These are phyloP conservation scores for Corythornis vintsioides DNA, from an alignment of 2,113 vertebrate species.

Conservation along the genomic window DNA sequence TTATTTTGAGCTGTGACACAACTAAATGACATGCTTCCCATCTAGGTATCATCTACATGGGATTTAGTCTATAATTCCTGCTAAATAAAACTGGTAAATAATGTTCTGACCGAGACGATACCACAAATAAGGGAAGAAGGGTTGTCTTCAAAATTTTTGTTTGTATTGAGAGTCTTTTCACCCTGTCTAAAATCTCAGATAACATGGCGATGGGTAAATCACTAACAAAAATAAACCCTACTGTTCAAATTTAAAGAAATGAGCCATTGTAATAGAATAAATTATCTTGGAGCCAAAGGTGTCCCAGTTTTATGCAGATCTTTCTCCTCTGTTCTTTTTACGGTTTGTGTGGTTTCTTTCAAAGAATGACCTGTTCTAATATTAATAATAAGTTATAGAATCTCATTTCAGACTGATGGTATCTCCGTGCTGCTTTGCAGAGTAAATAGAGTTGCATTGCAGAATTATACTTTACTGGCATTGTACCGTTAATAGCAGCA, in stretches of 20 bases:
- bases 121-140: neutral
- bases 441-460: slow-evolving; percentile 48
- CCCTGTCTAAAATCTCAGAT: neutral
- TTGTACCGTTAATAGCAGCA: slow-evolving; percentile 3
- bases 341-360: neutral
- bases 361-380: slow-evolving; percentile 58
- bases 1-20: neutral
- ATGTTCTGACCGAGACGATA: neutral
- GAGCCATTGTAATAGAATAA: slow-evolving; percentile 27
- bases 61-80: slow-evolving; percentile 1
- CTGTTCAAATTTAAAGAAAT: slow-evolving; percentile 5
- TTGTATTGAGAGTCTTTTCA: neutral
- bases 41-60: neutral
- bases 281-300: slow-evolving; percentile 31
- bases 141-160: neutral
- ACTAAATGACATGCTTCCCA: neutral
- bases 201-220: neutral
- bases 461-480: slow-evolving; percentile 27
- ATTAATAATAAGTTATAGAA: slow-evolving; percentile 54
- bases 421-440: slow-evolving; percentile 33
- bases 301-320: neutral
- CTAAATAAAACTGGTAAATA: neutral
- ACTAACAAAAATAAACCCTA: slow-evolving; percentile 34
- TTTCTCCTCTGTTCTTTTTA: slow-evolving; percentile 20
- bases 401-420: slow-evolving; percentile 53